These are phyloP conservation scores for Bimastos eiseni DNA, from an alignment of 2,888 invertebrate species.

Conservation along the genomic window DNA sequence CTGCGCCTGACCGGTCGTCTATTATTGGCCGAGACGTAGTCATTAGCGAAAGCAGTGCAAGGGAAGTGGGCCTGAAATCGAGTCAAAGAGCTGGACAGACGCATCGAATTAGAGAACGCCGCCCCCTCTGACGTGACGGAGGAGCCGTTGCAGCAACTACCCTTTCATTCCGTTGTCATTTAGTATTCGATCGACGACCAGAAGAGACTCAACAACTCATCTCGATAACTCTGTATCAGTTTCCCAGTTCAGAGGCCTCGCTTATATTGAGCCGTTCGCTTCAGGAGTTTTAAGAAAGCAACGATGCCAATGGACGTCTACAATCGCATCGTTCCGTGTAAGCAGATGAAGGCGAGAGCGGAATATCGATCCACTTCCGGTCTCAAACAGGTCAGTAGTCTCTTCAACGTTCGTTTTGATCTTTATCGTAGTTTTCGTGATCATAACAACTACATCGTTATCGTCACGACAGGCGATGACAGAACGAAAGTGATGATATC, in stretches of 20 bases:
- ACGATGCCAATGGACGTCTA: not conserved
- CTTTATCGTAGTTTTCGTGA: not conserved
- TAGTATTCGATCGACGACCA: not conserved
- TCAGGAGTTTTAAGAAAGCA: not conserved
- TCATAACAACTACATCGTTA: not conserved
- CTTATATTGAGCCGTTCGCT: not conserved
- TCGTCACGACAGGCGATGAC: too few species aligned
- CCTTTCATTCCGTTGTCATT: not conserved
- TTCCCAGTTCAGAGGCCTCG: not conserved
- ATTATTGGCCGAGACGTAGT: slow-evolving; percentile 17
- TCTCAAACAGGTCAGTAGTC: slow-evolving; percentile 6
- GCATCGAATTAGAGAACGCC: not conserved
- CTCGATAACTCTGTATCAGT: not conserved
- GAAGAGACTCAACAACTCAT: not conserved
- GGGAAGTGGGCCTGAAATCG: slow-evolving; percentile 3
- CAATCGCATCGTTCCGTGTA: not conserved
- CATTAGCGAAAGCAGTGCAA: not conserved
- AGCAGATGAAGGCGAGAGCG: not conserved
- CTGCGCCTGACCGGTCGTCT: not conserved
- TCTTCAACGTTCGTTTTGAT: not conserved
- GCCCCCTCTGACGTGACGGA: not conserved
- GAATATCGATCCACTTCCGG: not conserved
- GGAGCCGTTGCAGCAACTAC: not conserved
- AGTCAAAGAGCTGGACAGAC: not conserved
- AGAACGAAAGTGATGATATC: too few species aligned